These are phyloP conservation scores for Dysdera silvatica DNA, from an alignment of 1,140 invertebrate genomes.

Conservation along the genomic window DNA sequence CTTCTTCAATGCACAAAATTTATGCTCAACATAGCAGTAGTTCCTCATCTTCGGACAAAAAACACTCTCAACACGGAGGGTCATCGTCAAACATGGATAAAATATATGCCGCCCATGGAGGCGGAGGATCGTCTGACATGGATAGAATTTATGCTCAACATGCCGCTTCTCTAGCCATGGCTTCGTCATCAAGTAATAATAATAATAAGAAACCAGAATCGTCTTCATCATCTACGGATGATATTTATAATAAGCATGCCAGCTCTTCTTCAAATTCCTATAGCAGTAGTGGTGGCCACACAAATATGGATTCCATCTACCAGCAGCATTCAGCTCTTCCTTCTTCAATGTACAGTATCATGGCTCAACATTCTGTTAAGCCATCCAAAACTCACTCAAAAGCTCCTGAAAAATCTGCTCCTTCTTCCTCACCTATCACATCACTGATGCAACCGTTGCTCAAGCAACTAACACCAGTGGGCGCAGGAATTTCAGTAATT, in stretches of 20 bases:
- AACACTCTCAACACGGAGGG: too few species aligned
- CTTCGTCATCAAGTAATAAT: neutral
- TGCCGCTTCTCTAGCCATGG: neutral
- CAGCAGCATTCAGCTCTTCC: conserved; percentile 22
- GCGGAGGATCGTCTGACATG: conserved; percentile 16
- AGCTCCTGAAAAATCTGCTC: neutral
- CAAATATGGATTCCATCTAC: conserved; percentile 15
- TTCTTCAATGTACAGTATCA: conserved; percentile 22
- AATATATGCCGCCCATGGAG: too few species aligned
- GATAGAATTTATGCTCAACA: neutral
- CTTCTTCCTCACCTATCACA: conserved; percentile 1
- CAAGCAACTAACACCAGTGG: conserved; percentile 24
- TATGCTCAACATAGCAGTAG: too few species aligned
- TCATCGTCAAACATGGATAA: too few species aligned
- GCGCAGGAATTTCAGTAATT: conserved; percentile 17
- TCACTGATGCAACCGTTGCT: conserved; percentile 19
- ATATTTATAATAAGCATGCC: conserved; percentile 18
- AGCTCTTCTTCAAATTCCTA: neutral
- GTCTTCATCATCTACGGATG: conserved; percentile 19
- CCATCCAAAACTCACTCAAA: conserved; percentile 11
- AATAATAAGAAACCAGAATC: neutral
- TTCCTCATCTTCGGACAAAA: too few species aligned
- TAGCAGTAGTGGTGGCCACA: neutral
- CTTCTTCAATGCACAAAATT: too few species aligned
- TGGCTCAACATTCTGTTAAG: conserved; percentile 16